Percentiles rank a stretch among this genome's conserved stretches.
phyloP scores from a whole-genome alignment of 1,140 invertebrate species.

The Cydia fagiglandana region DNA sequence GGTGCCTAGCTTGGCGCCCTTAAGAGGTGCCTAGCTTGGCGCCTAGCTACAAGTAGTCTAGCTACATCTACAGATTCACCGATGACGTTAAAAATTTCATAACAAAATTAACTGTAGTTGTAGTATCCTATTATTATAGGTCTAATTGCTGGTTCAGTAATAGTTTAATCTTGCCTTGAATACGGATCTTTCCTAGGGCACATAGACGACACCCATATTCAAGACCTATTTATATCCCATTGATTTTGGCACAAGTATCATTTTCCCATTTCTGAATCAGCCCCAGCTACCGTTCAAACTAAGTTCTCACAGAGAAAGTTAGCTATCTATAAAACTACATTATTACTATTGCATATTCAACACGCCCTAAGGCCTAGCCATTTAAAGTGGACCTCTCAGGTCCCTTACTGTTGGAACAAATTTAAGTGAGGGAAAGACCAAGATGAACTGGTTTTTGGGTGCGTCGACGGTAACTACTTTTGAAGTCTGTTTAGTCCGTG shows the following conservation, averaged over 20 bases:
- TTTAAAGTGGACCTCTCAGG: constrained; percentile 38
- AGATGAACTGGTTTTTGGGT: neutral
- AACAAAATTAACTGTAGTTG: no score
- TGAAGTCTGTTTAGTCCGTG: constrained; percentile 23
- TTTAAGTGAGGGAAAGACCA: neutral
- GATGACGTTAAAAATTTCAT: no score
- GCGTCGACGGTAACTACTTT: constrained; percentile 24
- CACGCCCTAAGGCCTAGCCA: constrained; percentile 45
- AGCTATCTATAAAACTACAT: constrained; percentile 61
- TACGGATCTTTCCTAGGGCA: no score
- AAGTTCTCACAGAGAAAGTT: constrained; percentile 61
- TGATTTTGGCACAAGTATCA: neutral
- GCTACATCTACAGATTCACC: no score
- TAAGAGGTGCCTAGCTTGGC: no score
- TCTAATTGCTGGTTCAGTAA: no score
- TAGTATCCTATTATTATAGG: no score
- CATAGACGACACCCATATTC: no score
- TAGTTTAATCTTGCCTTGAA: no score
- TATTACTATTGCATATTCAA: constrained; percentile 74
- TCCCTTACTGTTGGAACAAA: neutral
- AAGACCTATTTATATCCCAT: neutral
- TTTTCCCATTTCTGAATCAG: neutral
- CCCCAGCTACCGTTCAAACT: constrained; percentile 15
- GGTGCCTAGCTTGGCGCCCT: no score
- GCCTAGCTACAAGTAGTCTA: no score